Evolutionary conservation across 1,140 invertebrate genomes (phyloP).

Genomic region (Latrodectus geometricus): DNA sequence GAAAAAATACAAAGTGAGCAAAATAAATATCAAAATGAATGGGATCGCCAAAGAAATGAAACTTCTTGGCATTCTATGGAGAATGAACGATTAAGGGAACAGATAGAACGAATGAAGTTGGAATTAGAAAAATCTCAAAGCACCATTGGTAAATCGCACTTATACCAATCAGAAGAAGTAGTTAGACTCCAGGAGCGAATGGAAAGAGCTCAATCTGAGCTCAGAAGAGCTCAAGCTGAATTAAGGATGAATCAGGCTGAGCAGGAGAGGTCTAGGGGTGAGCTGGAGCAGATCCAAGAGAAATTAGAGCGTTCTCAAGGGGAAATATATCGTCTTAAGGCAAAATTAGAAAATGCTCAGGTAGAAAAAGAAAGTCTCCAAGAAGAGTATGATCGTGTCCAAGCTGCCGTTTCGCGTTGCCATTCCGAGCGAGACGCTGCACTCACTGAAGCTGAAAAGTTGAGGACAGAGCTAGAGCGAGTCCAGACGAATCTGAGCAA

Average conservation of each 20-base stretch:
- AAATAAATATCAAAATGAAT: constrained; percentile 64
- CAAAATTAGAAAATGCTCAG: constrained; percentile 92
- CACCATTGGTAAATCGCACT: constrained; percentile 39
- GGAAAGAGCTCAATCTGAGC: constrained; percentile 84
- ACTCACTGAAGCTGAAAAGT: constrained; percentile 85
- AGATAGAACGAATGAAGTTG: constrained; percentile 62
- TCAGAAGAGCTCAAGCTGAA: constrained; percentile 86
- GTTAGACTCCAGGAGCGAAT: constrained; percentile 79
- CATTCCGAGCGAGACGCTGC: constrained; percentile 92
- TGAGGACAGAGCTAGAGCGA: constrained; percentile 88
- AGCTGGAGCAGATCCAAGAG: constrained; percentile 87
- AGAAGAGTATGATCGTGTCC: constrained; percentile 80
- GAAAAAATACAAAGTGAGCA: constrained; percentile 87
- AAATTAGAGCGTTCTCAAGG: constrained; percentile 93
- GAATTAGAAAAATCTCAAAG: constrained; percentile 39
- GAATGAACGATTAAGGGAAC: constrained; percentile 78
- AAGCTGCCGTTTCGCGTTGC: constrained; percentile 73
- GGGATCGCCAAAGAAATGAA: constrained; percentile 63
- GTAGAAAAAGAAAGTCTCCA: constrained; percentile 91
- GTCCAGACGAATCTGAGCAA: constrained; percentile 89
- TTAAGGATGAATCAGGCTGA: constrained; percentile 79
- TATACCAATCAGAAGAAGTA: constrained; percentile 63
- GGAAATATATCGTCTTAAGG: constrained; percentile 92
- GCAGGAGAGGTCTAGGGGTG: constrained; percentile 84
- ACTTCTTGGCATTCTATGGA: constrained; percentile 85